Conservation (phyloP, 2,113 vertebrate species). For the Cynocephalus volans region DNA sequence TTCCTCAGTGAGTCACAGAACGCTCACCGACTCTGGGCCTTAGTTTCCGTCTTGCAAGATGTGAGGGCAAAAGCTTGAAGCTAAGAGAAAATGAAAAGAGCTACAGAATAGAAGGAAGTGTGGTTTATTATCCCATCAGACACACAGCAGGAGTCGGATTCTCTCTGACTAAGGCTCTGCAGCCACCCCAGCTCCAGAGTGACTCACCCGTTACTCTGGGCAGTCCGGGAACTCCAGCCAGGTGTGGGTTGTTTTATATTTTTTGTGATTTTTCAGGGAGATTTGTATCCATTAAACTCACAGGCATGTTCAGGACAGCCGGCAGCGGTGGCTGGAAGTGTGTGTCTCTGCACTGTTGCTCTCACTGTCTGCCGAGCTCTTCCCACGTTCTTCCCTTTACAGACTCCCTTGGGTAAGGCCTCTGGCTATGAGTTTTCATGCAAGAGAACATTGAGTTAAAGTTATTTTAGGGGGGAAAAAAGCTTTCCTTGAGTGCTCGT, state of each 20-base stretch:
- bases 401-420: background rate
- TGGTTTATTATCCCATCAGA: background rate
- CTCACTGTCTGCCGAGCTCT: rapidly evolving
- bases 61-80: background rate
- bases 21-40: background rate
- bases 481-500: background rate
- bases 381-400: background rate
- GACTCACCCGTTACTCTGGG: background rate
- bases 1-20: background rate
- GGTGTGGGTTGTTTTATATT: rapidly evolving
- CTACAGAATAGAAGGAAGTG: background rate
- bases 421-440: background rate
- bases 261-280: background rate
- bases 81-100: background rate
- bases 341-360: rapidly evolving
- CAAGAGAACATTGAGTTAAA: background rate
- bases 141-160: background rate
- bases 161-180: background rate
- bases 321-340: too few relatives aligned
- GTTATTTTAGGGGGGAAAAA: background rate
- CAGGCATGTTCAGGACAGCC: too few relatives aligned
- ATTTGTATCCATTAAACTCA: background rate
- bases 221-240: too few relatives aligned
- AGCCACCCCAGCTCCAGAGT: background rate
- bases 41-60: background rate